phyloP scores from a whole-genome alignment of 2,113 vertebrate genomes.

The Neodontobutis hainanensis region DNA sequence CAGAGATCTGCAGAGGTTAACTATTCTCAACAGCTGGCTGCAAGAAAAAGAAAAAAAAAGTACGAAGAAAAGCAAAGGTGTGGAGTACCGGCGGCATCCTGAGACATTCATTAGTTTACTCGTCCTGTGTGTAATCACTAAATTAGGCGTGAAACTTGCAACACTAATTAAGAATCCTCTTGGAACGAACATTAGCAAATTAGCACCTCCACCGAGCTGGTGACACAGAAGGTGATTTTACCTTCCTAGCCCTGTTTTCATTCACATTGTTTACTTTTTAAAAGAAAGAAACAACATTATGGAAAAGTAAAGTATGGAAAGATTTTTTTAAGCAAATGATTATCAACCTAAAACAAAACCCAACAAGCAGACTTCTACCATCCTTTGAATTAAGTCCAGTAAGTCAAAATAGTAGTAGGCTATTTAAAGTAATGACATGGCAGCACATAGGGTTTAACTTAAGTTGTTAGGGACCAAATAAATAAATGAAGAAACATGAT shows the following conservation, averaged over 20 bases:
- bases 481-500: no score
- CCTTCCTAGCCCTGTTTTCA: neutral
- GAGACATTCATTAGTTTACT: conserved; percentile 72
- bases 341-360: no score
- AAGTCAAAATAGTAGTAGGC: no score
- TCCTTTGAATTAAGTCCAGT: no score
- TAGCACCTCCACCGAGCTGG: conserved; percentile 67
- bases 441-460: no score
- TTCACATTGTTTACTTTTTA: neutral
- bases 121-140: conserved; percentile 72
- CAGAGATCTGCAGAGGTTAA: conserved; percentile 48
- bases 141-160: conserved; percentile 78
- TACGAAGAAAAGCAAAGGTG: conserved; percentile 40
- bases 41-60: conserved; percentile 27
- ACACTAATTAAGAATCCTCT: conserved; percentile 77
- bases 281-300: neutral
- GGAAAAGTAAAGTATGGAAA: neutral
- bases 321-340: neutral
- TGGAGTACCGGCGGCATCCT: conserved; percentile 47
- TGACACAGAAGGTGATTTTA: conserved; percentile 24
- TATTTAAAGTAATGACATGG: no score
- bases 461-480: no score
- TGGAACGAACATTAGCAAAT: conserved; percentile 75
- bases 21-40: conserved; percentile 58
- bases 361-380: no score